Conservation (phyloP, 2,888 invertebrate species). For the Idaea aversata region DNA sequence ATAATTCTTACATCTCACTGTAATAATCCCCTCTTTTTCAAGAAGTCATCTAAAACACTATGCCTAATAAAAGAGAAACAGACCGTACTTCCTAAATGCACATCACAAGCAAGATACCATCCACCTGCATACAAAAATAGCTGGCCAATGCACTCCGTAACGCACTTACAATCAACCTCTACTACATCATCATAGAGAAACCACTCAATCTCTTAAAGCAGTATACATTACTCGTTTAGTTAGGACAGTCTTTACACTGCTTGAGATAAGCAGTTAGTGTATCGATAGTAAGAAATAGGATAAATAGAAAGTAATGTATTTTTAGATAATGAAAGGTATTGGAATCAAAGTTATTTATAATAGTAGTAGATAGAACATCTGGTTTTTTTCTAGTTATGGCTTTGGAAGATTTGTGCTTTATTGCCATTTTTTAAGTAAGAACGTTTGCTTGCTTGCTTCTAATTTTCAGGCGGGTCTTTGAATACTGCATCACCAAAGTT, state of each 20-base stretch:
- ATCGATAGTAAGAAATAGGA: background rate
- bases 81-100: background rate
- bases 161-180: conserved; percentile 39
- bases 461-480: too few species aligned
- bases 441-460: too few species aligned
- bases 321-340: background rate
- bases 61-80: background rate
- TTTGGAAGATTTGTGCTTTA: too few species aligned
- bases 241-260: background rate
- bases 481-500: too few species aligned
- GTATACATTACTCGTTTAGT: background rate
- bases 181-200: conserved; percentile 3
- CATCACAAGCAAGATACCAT: background rate
- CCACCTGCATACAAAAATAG: conserved; percentile 63
- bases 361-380: too few species aligned
- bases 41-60: too few species aligned
- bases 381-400: too few species aligned
- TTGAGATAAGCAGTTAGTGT: background rate
- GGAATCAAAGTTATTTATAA: too few species aligned
- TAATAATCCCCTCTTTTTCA: too few species aligned
- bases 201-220: background rate
- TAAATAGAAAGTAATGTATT: background rate
- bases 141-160: conserved; percentile 57
- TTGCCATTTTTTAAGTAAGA: too few species aligned
- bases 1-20: too few species aligned